Percentiles rank a stretch among this genome's conserved stretches.
Conservation (phyloP, 1,140 invertebrate species). For the Drosophila sproati region DNA sequence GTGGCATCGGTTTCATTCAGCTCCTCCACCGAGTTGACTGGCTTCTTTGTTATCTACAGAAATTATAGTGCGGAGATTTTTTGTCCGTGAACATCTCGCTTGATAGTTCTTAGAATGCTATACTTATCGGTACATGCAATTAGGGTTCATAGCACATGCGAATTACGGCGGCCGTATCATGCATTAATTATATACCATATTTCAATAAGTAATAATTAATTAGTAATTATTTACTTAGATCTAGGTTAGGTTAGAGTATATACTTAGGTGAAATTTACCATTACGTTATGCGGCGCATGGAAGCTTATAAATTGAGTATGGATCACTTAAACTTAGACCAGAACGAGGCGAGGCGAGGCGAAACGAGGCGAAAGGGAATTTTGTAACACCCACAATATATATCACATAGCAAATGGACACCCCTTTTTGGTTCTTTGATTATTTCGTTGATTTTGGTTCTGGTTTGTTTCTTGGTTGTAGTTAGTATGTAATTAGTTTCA, state of each 20-base stretch:
- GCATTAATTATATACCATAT: neutral
- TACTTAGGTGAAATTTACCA: slow-evolving; percentile 44
- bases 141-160: slow-evolving; percentile 14
- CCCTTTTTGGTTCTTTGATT: slow-evolving; percentile 16
- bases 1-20: slow-evolving; percentile 22
- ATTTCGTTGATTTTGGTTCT: slow-evolving; percentile 38
- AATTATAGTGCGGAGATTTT: slow-evolving; percentile 33
- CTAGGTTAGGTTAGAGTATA: slow-evolving; percentile 15
- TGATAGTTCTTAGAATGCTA: slow-evolving; percentile 4
- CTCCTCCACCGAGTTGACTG: slow-evolving; percentile 38
- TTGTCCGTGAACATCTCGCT: slow-evolving; percentile 19
- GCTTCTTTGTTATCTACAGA: slow-evolving; percentile 56
- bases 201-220: slow-evolving; percentile 3
- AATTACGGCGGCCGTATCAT: slow-evolving; percentile 19
- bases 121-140: slow-evolving; percentile 42
- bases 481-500: slow-evolving; percentile 72
- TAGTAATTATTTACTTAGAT: slow-evolving; percentile 46
- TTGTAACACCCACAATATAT: slow-evolving; percentile 47
- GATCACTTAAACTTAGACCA: slow-evolving; percentile 49
- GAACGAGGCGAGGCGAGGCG: slow-evolving; percentile 23
- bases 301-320: slow-evolving; percentile 36
- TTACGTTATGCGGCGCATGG: slow-evolving; percentile 35
- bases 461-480: slow-evolving; percentile 28
- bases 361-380: slow-evolving; percentile 28
- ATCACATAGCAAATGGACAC: slow-evolving; percentile 67